A percentile compares a stretch with the other conserved stretches of the same genome.
These are phyloP conservation scores for Lasioglossum vierecki DNA, from an alignment of 2,888 invertebrate genomes.

Conservation along the genomic window DNA sequence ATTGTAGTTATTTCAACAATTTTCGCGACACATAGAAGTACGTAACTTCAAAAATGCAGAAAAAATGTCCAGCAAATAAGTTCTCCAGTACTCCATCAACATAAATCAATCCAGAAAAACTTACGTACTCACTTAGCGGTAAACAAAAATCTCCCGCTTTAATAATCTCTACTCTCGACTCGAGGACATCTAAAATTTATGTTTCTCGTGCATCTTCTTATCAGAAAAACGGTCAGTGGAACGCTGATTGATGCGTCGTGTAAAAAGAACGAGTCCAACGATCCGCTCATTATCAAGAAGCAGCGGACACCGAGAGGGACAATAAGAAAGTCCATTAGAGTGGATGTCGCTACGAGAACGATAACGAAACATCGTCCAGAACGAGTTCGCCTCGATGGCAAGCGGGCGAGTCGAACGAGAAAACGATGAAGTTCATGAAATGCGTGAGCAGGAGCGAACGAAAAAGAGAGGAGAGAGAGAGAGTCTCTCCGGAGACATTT, in stretches of 20 bases:
- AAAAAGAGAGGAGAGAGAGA: neutral
- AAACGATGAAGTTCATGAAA: constrained; percentile 3
- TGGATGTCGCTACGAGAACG: constrained; percentile 9
- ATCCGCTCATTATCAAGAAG: neutral
- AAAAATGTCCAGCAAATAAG: neutral
- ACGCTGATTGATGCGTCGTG: neutral
- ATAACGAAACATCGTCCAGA: constrained; percentile 12
- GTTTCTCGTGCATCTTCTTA: neutral
- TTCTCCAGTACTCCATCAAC: neutral
- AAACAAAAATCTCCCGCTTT: neutral
- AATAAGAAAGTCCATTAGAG: constrained; percentile 29
- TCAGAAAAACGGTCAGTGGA: neutral
- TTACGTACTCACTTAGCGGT: neutral
- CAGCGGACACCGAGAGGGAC: neutral
- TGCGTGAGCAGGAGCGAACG: neutral
- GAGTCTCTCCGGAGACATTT: constrained; percentile 11
- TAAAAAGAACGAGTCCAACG: neutral
- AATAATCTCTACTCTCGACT: neutral
- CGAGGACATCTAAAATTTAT: neutral
- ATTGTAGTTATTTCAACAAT: neutral
- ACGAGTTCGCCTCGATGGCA: neutral
- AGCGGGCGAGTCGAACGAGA: neutral
- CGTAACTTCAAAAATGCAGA: neutral
- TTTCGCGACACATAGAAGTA: neutral
- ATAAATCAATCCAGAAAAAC: neutral